Percentiles rank a stretch among this genome's conserved stretches.
phyloP scores from a whole-genome alignment of 2,888 invertebrate species.

The Drosophila mulleri region DNA sequence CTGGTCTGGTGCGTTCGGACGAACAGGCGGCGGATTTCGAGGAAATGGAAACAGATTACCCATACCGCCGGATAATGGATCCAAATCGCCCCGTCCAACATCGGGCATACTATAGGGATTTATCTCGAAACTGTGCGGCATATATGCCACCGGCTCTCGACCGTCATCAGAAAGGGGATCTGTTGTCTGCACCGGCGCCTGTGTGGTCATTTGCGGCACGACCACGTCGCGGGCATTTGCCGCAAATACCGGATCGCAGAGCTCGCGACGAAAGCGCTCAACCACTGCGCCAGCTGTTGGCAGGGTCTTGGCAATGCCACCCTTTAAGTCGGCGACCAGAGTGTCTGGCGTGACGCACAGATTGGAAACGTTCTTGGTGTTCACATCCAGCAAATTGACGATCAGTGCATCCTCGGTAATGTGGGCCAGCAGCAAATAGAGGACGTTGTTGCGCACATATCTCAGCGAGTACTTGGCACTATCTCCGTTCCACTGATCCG shows the following conservation, averaged over 20 bases:
- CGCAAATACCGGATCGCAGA: slow-evolving; percentile 87
- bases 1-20: slow-evolving; percentile 83
- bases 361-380: slow-evolving; percentile 87
- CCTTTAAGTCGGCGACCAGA: slow-evolving; percentile 86
- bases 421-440: slow-evolving; percentile 89
- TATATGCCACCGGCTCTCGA: slow-evolving; percentile 45
- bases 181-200: background rate
- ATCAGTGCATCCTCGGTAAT: slow-evolving; percentile 88
- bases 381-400: slow-evolving; percentile 87
- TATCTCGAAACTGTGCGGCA: slow-evolving; percentile 17
- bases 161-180: slow-evolving; percentile 72
- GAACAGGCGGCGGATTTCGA: slow-evolving; percentile 87
- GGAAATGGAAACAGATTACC: slow-evolving; percentile 76
- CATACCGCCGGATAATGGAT: slow-evolving; percentile 88
- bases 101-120: slow-evolving; percentile 79
- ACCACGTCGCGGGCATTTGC: slow-evolving; percentile 72
- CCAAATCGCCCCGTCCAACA: slow-evolving; percentile 91
- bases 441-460: slow-evolving; percentile 88
- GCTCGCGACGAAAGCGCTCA: slow-evolving; percentile 87
- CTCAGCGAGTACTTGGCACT: slow-evolving; percentile 88
- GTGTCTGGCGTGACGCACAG: slow-evolving; percentile 87
- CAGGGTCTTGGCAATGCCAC: slow-evolving; percentile 87
- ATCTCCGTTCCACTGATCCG: slow-evolving; percentile 90
- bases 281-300: slow-evolving; percentile 88
- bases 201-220: slow-evolving; percentile 59